These are phyloP conservation scores for Hypselothyrea guttata DNA, from an alignment of 2,888 invertebrate genomes.

Conservation along the genomic window DNA sequence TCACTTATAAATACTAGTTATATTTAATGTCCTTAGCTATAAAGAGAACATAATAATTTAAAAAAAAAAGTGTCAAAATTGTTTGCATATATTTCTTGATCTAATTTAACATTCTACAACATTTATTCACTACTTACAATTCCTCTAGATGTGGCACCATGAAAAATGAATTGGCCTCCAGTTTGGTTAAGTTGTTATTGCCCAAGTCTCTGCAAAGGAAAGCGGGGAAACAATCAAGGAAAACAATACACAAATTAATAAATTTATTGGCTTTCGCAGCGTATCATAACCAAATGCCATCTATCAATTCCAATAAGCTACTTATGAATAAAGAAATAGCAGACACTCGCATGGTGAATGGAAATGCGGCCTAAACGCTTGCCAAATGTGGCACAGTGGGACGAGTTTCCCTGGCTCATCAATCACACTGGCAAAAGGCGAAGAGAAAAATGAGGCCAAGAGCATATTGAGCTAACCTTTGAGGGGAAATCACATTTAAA, in stretches of 20 bases:
- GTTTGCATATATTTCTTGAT: no score
- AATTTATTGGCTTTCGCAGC: slow-evolving; percentile 18
- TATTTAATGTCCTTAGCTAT: no score
- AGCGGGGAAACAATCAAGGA: slow-evolving; percentile 4
- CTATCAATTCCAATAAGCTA: slow-evolving; percentile 60
- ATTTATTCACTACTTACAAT: slow-evolving; percentile 85
- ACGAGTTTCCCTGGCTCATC: slow-evolving; percentile 46
- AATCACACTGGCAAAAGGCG: slow-evolving; percentile 48
- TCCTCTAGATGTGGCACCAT: slow-evolving; percentile 88
- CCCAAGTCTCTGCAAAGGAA: slow-evolving; percentile 87
- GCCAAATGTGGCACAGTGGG: slow-evolving; percentile 14
- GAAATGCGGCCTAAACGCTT: slow-evolving; percentile 44
- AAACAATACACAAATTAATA: slow-evolving; percentile 55
- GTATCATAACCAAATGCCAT: slow-evolving; percentile 36
- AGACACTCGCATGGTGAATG: slow-evolving; percentile 46
- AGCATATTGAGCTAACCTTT: slow-evolving; percentile 41
- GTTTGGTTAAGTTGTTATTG: slow-evolving; percentile 89
- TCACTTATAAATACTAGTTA: no score
- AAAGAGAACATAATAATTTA: no score
- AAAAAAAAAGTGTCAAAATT: no score
- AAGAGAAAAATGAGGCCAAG: slow-evolving; percentile 12
- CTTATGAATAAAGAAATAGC: slow-evolving; percentile 32
- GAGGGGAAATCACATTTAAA: slow-evolving; percentile 49
- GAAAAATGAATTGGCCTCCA: slow-evolving; percentile 88
- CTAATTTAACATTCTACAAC: no score